These are phyloP conservation scores for Menura novaehollandiae DNA, from an alignment of 2,113 vertebrate genomes.

Conservation along the genomic window DNA sequence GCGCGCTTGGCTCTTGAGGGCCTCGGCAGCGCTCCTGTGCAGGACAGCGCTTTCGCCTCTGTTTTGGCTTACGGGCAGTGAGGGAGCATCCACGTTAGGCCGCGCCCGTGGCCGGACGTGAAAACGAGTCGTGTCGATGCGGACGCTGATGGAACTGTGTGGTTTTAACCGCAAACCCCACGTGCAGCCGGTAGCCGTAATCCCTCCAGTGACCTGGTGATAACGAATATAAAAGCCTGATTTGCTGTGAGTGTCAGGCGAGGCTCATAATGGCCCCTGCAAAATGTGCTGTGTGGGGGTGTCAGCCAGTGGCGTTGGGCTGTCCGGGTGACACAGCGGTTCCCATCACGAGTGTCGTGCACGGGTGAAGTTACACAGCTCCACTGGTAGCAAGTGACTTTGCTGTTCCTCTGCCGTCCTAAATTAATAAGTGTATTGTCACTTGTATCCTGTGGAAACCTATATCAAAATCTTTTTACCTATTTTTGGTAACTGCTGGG, in stretches of 20 bases:
- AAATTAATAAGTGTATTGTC: background rate
- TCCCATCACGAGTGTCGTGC: fast-evolving
- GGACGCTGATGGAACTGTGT: fast-evolving
- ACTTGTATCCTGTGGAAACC: background rate
- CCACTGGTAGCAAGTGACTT: background rate
- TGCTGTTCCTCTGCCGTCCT: background rate
- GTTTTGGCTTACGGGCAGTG: background rate
- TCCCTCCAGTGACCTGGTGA: no score
- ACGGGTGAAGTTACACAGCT: fast-evolving
- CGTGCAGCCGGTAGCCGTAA: background rate
- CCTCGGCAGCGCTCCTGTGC: fast-evolving
- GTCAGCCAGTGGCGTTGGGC: background rate
- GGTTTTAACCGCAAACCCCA: background rate
- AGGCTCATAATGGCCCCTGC: background rate
- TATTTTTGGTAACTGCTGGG: background rate
- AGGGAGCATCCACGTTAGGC: background rate
- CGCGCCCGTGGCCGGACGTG: fast-evolving
- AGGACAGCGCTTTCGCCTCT: fast-evolving
- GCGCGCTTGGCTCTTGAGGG: fast-evolving
- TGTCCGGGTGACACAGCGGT: fast-evolving
- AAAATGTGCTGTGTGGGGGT: fast-evolving
- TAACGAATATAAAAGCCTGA: fast-evolving
- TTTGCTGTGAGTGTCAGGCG: background rate
- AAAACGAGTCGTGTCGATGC: fast-evolving
- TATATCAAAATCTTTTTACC: background rate